Percentiles rank a stretch among this genome's conserved stretches.
Conservation (phyloP, 2,888 invertebrate species). For the Drosophila picticornis region DNA sequence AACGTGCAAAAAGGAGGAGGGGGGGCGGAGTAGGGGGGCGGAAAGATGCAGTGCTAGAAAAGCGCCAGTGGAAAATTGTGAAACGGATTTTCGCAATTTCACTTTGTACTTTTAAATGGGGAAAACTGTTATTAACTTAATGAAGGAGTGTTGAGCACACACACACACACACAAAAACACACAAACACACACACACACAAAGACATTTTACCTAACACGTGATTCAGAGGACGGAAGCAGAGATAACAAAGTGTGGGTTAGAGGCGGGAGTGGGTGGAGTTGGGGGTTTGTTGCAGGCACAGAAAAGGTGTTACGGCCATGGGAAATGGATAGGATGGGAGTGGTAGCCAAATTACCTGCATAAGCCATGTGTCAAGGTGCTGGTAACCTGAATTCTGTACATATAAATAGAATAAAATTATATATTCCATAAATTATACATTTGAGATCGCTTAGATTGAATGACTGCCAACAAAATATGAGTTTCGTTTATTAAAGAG, state of each 20-base stretch:
- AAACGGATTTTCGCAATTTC: constrained; percentile 77
- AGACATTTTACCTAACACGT: constrained; percentile 79
- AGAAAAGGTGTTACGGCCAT: not conserved
- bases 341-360: not conserved
- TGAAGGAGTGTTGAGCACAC: constrained; percentile 75
- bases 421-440: not conserved
- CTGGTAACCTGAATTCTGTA: not conserved
- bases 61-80: constrained; percentile 52
- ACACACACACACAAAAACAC: constrained; percentile 15
- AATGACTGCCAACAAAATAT: not conserved
- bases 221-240: constrained; percentile 48
- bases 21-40: not conserved
- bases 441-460: not conserved
- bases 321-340: not conserved
- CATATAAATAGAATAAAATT: not conserved
- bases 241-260: not conserved
- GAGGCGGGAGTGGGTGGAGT: too few relatives aligned
- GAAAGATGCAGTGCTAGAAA: constrained; percentile 19
- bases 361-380: not conserved
- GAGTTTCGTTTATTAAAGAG: not conserved
- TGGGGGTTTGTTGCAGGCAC: not conserved
- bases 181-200: constrained; percentile 17
- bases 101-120: constrained; percentile 71
- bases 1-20: not conserved
- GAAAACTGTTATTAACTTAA: constrained; percentile 80